Evolutionary conservation across 2,888 invertebrate genomes (phyloP).

Genomic region (Calameuta pallipes): DNA sequence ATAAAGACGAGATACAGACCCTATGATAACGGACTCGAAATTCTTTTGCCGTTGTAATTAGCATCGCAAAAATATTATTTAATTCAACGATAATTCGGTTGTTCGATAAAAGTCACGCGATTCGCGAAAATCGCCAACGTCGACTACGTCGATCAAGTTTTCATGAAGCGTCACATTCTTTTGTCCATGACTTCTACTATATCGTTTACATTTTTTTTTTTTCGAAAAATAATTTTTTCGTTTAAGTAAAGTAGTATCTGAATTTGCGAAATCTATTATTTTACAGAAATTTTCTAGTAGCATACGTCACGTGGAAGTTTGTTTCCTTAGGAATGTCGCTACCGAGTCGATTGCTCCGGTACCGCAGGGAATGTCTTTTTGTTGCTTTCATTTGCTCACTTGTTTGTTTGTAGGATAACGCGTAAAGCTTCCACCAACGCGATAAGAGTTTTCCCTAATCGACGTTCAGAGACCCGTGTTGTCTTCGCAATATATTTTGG

Average conservation of each 20-base stretch:
- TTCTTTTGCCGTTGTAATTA: slow-evolving; percentile 10
- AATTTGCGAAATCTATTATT: too few species aligned
- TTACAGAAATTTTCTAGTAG: too few species aligned
- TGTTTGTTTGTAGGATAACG: not conserved
- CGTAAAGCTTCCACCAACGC: not conserved
- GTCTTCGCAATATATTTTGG: not conserved
- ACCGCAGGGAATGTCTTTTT: not conserved
- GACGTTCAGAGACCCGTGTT: not conserved
- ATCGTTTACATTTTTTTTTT: too few species aligned
- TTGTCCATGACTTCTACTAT: too few species aligned
- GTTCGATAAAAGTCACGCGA: not conserved
- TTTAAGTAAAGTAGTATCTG: too few species aligned
- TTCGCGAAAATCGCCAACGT: too few species aligned
- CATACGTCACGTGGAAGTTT: too few species aligned
- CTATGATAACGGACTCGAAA: not conserved
- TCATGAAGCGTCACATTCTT: too few species aligned
- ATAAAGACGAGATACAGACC: not conserved
- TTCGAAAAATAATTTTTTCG: too few species aligned
- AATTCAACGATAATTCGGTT: slow-evolving; percentile 9
- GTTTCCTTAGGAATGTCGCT: not conserved
- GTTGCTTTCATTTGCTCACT: not conserved
- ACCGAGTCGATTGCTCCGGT: not conserved
- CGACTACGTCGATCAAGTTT: too few species aligned
- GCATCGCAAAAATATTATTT: not conserved
- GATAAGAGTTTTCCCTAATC: not conserved